These are phyloP conservation scores for Byasa hedistus DNA, from an alignment of 2,888 invertebrate genomes.

Conservation along the genomic window DNA sequence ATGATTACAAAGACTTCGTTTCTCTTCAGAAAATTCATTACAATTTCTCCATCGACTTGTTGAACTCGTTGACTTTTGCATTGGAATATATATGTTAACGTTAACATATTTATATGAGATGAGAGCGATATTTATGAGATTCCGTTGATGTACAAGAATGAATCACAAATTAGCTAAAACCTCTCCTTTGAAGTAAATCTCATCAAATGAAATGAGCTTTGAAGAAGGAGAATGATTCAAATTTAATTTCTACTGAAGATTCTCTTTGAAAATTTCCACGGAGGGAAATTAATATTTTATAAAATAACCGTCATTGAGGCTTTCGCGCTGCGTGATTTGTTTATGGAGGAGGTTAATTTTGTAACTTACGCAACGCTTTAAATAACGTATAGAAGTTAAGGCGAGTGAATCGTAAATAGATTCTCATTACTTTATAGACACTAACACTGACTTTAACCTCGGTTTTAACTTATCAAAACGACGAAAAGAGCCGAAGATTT, in stretches of 20 bases:
- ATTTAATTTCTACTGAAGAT: conserved; percentile 24
- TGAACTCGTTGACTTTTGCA: too few species aligned
- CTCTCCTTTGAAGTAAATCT: conserved; percentile 11
- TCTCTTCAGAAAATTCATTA: too few species aligned
- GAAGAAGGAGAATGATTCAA: conserved; percentile 18
- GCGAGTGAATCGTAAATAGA: background rate
- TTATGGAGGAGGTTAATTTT: background rate
- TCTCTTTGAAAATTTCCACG: conserved; percentile 10
- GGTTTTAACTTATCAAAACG: too few species aligned
- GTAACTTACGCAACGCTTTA: background rate
- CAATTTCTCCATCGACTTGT: too few species aligned
- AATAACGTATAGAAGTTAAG: background rate
- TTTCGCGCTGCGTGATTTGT: background rate
- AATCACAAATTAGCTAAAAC: conserved; percentile 13
- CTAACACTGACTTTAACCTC: too few species aligned
- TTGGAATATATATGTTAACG: background rate
- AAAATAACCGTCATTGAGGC: conserved; percentile 11
- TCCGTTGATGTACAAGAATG: conserved; percentile 5
- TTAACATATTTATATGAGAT: background rate
- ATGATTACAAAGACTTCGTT: too few species aligned
- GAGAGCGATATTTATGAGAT: background rate
- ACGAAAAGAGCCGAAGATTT: too few species aligned
- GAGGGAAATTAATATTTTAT: conserved; percentile 19
- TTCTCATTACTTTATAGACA: too few species aligned
- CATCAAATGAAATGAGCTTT: conserved; percentile 21